Evolutionary conservation across 1,140 invertebrate genomes (phyloP).

Genomic region (Orchesella cincta): DNA sequence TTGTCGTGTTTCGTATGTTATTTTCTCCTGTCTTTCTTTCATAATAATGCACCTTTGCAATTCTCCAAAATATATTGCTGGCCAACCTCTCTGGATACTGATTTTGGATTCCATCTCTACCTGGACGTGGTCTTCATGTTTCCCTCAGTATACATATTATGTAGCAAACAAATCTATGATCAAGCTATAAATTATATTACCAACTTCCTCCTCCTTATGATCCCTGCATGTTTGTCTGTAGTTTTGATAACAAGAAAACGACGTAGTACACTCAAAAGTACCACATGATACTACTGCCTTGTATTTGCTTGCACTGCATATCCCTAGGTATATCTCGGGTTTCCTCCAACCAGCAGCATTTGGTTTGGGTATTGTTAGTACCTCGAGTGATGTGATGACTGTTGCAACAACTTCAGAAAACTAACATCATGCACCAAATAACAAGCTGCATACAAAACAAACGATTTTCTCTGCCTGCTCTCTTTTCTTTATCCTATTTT

Average conservation of each 20-base stretch:
- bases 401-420: neutral
- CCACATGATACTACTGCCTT: neutral
- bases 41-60: neutral
- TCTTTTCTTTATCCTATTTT: neutral
- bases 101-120: no score
- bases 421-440: conserved; percentile 17
- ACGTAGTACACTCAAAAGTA: neutral
- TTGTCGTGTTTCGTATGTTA: neutral
- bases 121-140: no score
- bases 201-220: no score
- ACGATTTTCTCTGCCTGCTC: neutral
- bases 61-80: no score
- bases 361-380: no score
- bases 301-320: neutral
- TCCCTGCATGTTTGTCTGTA: no score
- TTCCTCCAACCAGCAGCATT: neutral
- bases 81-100: no score
- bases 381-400: neutral
- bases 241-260: neutral
- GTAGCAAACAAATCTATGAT: neutral
- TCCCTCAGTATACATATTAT: no score
- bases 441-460: conserved; percentile 15
- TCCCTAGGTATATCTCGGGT: no score
- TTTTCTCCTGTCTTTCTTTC: neutral
- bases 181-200: neutral